These are phyloP conservation scores for Hypsopygia costalis DNA, from an alignment of 2,888 invertebrate genomes.

Conservation along the genomic window DNA sequence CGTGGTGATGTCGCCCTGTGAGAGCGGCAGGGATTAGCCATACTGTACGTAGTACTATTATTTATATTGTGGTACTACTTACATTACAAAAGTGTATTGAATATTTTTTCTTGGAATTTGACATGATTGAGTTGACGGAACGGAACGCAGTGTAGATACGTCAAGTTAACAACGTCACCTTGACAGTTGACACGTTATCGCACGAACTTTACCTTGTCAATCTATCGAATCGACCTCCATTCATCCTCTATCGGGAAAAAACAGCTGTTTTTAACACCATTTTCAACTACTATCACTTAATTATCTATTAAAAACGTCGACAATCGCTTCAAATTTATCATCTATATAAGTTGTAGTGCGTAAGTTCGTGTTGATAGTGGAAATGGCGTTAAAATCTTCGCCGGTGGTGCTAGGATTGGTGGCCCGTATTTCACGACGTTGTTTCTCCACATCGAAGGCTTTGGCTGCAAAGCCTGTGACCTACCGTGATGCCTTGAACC, in stretches of 20 bases:
- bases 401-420: constrained; percentile 56
- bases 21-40: no score
- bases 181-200: constrained; percentile 20
- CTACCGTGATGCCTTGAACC: constrained; percentile 97
- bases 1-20: no score
- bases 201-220: constrained; percentile 26
- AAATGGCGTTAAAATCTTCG: constrained; percentile 74
- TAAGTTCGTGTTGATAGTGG: constrained; percentile 31
- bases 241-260: constrained; percentile 60
- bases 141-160: no score
- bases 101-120: no score
- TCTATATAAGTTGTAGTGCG: background rate
- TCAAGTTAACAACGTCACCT: constrained; percentile 2
- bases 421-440: constrained; percentile 53
- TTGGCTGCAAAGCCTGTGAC: constrained; percentile 86
- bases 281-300: constrained; percentile 36
- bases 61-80: no score
- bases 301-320: constrained; percentile 18
- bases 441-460: constrained; percentile 62
- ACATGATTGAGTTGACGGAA: no score
- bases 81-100: no score
- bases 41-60: no score
- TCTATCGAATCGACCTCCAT: constrained; percentile 65
- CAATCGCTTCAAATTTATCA: constrained; percentile 22
- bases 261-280: constrained; percentile 47